Evolutionary conservation across 1,140 invertebrate species (phyloP).

Genomic region (Leptestheria dahalacensis): DNA sequence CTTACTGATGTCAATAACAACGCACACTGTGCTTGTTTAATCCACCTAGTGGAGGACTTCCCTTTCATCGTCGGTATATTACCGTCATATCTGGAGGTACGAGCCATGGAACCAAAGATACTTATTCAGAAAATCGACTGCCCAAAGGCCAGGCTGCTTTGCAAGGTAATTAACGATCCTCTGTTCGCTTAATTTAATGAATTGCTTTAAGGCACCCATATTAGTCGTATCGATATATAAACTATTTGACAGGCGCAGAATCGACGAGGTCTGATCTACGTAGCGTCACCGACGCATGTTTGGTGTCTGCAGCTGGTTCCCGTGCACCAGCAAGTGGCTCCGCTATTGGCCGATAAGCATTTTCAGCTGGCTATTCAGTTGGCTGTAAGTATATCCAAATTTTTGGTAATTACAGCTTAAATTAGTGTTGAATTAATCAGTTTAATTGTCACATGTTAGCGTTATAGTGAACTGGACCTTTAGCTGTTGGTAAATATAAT

Average conservation of each 20-base stretch:
- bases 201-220: no score
- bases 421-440: no score
- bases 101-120: constrained; percentile 51
- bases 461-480: no score
- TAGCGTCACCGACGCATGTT: constrained; percentile 68
- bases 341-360: constrained; percentile 69
- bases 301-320: constrained; percentile 70
- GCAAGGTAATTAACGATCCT: constrained; percentile 10
- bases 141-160: constrained; percentile 36
- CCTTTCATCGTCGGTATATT: constrained; percentile 76
- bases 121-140: constrained; percentile 63
- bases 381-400: constrained; percentile 45
- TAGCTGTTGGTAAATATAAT: no score
- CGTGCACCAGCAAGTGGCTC: constrained; percentile 60
- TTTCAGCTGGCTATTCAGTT: constrained; percentile 86
- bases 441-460: no score
- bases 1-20: no score
- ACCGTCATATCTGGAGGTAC: constrained; percentile 61
- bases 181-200: neutral
- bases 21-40: constrained; percentile 26
- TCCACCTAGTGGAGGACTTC: constrained; percentile 83
- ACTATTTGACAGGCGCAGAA: constrained; percentile 38
- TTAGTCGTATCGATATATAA: constrained; percentile 28
- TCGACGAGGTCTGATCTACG: constrained; percentile 60
- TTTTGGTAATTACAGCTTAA: constrained; percentile 3